Base-by-base conservation (phyloP, 2,113 vertebrate species). In the Centropus bengalensis region DNA sequence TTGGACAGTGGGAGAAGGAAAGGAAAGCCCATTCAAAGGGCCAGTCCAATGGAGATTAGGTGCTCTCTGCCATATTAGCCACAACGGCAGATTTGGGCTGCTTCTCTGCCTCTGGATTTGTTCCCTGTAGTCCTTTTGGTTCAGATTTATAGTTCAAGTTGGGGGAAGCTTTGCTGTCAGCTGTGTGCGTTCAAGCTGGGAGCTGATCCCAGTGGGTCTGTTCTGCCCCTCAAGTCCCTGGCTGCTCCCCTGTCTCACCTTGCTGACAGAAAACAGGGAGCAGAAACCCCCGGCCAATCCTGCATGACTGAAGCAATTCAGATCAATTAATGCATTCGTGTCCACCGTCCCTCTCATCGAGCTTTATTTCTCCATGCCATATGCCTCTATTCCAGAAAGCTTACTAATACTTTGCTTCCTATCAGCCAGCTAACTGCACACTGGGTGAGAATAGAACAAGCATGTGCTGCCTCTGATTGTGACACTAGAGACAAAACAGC, bases 341-440 rank as follows among this genome's bases (percentile, higher is more conserved):
- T 2, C 23, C 0, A 0, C 73, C 8, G 11, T 13, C 23, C 40
- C 42, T 19, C 7, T 0, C 51, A 17, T 0, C 1, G 2, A 58
- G 23, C 44, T 11, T 12, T 5, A 5, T 58, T 26, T 63, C 47
- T 36, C 42, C 4, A 0, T 0, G 36, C 75, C 23, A 1, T 15
- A 2, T 1, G 0, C 45, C 77, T 52, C 49, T 4, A 1, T 1
- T 15, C 18, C 0, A 21, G 22, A 47, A n/a, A 51, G 75, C 18
- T 64, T 2, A 6, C 36, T 8, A 12, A 40, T 9, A 30, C 40
- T 62, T 5, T 2, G 30, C 30, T 54, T n/a, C 75, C 36, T 5
- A 21, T 2, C 33, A 56, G 67, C 45, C 85, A 47, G 79, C 54
- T 36, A 42, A 18, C 24, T 0, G 32, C 3, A 6, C 24, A 0